Base-by-base conservation (phyloP, 2,888 invertebrate species). In the Epinotia nisella region DNA sequence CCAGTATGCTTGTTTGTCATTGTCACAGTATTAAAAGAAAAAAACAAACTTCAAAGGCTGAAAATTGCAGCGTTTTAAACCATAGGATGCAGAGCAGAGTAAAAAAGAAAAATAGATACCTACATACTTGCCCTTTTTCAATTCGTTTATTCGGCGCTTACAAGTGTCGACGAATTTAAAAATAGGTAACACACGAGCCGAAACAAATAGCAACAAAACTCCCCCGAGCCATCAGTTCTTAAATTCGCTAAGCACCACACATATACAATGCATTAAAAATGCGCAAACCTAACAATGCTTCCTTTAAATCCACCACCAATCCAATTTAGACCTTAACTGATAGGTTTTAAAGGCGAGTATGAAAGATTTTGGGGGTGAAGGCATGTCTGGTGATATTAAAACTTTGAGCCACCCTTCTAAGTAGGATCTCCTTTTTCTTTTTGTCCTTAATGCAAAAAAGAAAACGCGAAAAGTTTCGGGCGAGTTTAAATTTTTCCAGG, bases 381-480 rank as follows among this genome's bases (percentile, higher is more conserved):
- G 68, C 24, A 62, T 71, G 71, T 68, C 61, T 51, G 80, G 78
- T 83, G 86, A 89, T 89, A 92, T 91, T 91, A 90, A 90, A 91
- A 92, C 90, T 92, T 90, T 76, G 66, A 66, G 86, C 89, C 92
- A 91, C 92, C 91, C 92, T 90, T 92, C 90, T 91, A 90, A 92
- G 92, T 91, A 91, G 88, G 81, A 84, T 84, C 82, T 81, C 35
- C 82, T 85, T 87, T 92, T 77, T 75, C 82, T 85, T 88, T 92
- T 77, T 75, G 69, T 89, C 87, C 87, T 88, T 91, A 92, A 92
- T 92, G 92, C 89, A 92, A 92, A 66, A 92, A 92, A 92, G 91
- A 91, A 92, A 92, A 91, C 90, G 87, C 89, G 82, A 84, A 90
- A 91, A 90, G 83, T 91, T 91, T 90, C 82, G 83, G 89, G 85